Evolutionary conservation across 1,140 invertebrate genomes (phyloP).

Genomic region (Drosophila busckii): DNA sequence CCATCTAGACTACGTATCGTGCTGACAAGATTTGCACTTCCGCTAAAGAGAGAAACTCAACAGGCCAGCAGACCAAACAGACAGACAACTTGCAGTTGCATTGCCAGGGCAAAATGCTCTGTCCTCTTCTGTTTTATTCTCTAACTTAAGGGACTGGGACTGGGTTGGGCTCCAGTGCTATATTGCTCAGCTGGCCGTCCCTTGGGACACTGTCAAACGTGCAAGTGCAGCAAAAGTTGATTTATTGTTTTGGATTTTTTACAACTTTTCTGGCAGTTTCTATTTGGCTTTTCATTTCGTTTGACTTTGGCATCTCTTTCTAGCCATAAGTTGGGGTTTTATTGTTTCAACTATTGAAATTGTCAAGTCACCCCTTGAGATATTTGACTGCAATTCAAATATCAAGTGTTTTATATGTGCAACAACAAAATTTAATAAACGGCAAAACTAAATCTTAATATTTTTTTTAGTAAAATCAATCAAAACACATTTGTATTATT

Average conservation of each 20-base stretch:
- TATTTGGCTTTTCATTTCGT: conserved; percentile 39
- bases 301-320: conserved; percentile 24
- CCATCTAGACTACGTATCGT: no score
- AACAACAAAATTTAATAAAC: no score
- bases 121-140: conserved; percentile 1
- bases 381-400: conserved; percentile 9
- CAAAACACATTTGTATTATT: no score
- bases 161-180: conserved; percentile 10
- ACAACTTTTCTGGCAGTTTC: conserved; percentile 47
- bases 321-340: conserved; percentile 8
- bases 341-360: conserved; percentile 32
- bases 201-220: not conserved
- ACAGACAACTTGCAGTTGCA: conserved; percentile 35
- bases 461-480: no score
- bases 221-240: conserved; percentile 43
- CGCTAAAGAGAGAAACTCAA: conserved; percentile 28
- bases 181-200: conserved; percentile 19
- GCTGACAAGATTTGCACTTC: conserved; percentile 51
- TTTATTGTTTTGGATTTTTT: conserved; percentile 51
- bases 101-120: conserved; percentile 14
- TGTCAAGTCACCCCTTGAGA: conserved; percentile 16
- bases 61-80: conserved; percentile 6
- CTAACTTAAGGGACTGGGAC: no score
- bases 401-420: no score
- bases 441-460: no score